Evolutionary conservation across 2,888 invertebrate species (phyloP), one percentile per base, ranked within the genome.

Genomic region (Agelastica alni): DNA sequence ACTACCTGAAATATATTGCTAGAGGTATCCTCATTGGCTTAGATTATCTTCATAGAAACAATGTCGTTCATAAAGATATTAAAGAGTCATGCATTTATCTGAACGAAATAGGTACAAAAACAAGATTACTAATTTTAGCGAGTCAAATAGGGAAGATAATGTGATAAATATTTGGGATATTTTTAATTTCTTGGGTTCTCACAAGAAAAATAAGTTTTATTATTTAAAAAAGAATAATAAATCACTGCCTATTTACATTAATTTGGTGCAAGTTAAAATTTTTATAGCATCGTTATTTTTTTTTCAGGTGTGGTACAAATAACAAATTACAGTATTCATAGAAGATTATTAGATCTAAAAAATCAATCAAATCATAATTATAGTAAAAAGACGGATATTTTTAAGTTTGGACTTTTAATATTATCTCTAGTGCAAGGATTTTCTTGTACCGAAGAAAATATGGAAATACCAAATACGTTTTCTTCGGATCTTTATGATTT

Each of bases 41-140:
- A 22, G 83, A 85, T 30, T 92, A 86, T 72, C 78, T 96, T 51
- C 95, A 96, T 72, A 82, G 85, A 64, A 88, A 87, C 58, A 88
- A 89, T 60, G 85, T 94, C 1, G 85, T 92, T 10, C 94, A 96
- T 73, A 87, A 88, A 68, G 88, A 91, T 75, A 77, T 96, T n/a
- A 78, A 87, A 55, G 85, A 86, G 65, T 84, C 86, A 13, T 88
- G 86, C 61, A 84, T 92, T 48, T 88, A 86, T 70, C 78, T 93
- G 71, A 88, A 88, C 65, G 81, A 83, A 42, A 75, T 75, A 49
- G 89, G 89, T 36, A 78, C 70, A 10, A 47, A 48, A n/a, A n/a
- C n/a, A n/a, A n/a, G n/a, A n/a, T n/a, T n/a, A n/a, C n/a, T n/a
- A n/a, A n/a, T n/a, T n/a, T n/a, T n/a, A n/a, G n/a, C n/a, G n/a